Evolutionary conservation across 2,797 vertebrate genomes (phyloP).

Genomic region (Anas bahamensis): DNA sequence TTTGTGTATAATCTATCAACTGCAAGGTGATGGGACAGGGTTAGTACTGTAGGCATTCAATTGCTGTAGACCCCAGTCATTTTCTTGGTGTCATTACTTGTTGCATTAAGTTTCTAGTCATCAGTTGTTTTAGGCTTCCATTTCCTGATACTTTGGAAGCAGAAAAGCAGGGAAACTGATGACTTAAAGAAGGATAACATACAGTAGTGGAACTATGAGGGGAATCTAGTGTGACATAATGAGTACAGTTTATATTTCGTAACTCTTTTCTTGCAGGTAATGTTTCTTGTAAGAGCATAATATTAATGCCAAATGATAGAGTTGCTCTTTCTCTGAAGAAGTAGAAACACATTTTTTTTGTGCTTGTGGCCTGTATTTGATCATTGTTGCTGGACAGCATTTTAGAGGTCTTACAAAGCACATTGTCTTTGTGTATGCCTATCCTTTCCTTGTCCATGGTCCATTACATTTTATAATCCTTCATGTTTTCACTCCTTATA

Average conservation of each 20-base stretch:
- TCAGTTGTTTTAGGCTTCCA: not conserved
- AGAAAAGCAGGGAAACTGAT: not conserved
- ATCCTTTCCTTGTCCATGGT: not conserved
- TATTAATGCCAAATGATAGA: not conserved
- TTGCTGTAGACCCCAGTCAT: not conserved
- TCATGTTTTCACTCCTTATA: not conserved
- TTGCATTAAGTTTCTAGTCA: not conserved
- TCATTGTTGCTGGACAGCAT: not conserved
- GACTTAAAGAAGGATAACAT: not conserved
- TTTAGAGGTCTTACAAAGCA: not conserved
- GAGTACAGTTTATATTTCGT: not conserved
- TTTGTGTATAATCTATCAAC: not conserved
- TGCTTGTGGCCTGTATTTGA: not conserved
- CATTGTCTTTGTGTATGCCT: not conserved
- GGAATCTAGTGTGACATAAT: not conserved
- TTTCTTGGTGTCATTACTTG: not conserved
- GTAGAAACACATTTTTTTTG: not conserved
- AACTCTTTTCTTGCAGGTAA: not conserved
- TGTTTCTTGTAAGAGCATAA: not conserved
- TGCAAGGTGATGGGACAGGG: not conserved
- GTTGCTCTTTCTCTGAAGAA: not conserved
- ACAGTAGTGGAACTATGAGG: not conserved
- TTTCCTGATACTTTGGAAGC: not conserved
- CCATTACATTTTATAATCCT: not conserved
- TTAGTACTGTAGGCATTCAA: not conserved